Percentiles rank a stretch among this genome's conserved stretches.
Evolutionary conservation across 2,888 invertebrate species (phyloP).

Genomic region (Cantharis rufa): DNA sequence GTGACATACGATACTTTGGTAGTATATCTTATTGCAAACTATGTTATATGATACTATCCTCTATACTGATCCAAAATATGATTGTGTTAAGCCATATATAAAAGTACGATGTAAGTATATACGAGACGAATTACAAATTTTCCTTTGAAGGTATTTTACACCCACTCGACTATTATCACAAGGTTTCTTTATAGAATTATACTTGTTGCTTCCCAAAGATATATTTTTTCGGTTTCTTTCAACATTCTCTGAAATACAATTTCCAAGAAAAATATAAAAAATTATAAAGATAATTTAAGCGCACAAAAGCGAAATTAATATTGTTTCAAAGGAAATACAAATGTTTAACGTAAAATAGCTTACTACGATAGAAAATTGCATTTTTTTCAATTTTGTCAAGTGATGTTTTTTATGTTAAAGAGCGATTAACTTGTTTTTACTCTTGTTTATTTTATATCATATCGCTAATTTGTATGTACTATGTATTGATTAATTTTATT

Average conservation of each 20-base stretch:
- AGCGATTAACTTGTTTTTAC: background rate
- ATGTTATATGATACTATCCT: background rate
- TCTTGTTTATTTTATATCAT: background rate
- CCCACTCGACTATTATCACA: background rate
- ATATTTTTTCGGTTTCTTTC: background rate
- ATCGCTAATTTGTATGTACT: background rate
- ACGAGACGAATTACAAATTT: slow-evolving; percentile 23
- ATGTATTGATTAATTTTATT: background rate
- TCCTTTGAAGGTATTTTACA: slow-evolving; percentile 20
- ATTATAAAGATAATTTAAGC: background rate
- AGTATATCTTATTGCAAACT: background rate
- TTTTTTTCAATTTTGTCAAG: background rate
- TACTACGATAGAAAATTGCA: background rate
- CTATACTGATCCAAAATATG: background rate
- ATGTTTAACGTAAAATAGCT: background rate
- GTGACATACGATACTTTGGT: background rate
- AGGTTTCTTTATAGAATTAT: slow-evolving; percentile 16
- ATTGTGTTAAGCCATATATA: background rate
- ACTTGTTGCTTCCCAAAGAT: slow-evolving; percentile 3
- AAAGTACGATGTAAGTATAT: background rate
- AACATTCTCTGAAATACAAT: background rate
- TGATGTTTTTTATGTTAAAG: background rate
- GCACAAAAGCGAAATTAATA: background rate
- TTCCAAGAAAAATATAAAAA: background rate
- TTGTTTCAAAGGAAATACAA: background rate